Evolutionary conservation across 2,113 vertebrate genomes (phyloP), one percentile per base, ranked within the genome.

Genomic region (Dipodomys spectabilis): DNA sequence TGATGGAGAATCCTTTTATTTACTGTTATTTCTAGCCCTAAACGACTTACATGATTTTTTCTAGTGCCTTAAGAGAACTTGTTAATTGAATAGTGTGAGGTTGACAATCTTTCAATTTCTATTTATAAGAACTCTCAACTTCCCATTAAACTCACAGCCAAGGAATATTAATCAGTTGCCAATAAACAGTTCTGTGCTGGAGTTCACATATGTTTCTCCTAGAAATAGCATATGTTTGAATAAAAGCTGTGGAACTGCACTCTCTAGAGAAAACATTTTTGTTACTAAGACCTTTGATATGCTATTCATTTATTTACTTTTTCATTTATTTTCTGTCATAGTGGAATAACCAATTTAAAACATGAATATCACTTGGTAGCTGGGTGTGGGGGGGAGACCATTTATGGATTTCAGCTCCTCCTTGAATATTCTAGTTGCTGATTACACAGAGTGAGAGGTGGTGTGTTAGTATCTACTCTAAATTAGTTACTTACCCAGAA

Each of bases 91-190:
- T 67, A 94, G 32, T 28, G 53, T 92, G 83, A 89, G 23, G 11
- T 23, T 92, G 60, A 75, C 28, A 87, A 25, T 79, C 65, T 93
- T 94, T 86, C 28, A 44, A 60, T 86, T 81, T 92, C 72, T 90
- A 53, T 88, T 94, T 90, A 81, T 92, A 91, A 92, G 27, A 86
- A 79, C n/a, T 95, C 77, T 78, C 32, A 83, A 78, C 22, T 94
- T 39, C 60, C 44, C 23, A 87, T 72, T 91, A 94, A 93, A 91
- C 49, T 94, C 64, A 77, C 49, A 92, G 81, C 73, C 95, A 95
- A 96, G 49, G 84, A 92, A 75, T 85, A 95, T 94, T 96, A 95
- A 95, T 91, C 77, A 94, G 86, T 92, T 97, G 94, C 83, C 94
- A 96, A 74, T 93, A 93, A 92, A 87, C 68, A 93, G 62, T 44